Evolutionary conservation across 2,888 invertebrate species (phyloP).

Genomic region (Lymantria monacha): DNA sequence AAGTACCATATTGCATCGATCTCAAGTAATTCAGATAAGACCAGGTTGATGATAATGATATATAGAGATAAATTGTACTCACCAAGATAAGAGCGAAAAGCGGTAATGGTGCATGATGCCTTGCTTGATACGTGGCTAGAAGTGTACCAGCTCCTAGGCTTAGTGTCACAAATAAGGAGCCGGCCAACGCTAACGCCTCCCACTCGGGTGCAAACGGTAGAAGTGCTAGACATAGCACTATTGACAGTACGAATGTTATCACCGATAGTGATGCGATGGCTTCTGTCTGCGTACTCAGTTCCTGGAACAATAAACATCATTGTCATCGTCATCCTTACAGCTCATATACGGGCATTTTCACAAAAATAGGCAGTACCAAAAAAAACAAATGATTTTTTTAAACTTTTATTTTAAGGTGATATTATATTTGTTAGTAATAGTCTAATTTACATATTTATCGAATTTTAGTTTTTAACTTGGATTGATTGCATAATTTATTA

Average conservation of each 20-base stretch:
- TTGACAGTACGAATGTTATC: slow-evolving; percentile 72
- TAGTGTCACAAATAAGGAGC: slow-evolving; percentile 83
- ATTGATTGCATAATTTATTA: too few relatives aligned
- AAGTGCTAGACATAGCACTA: slow-evolving; percentile 77
- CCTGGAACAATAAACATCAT: slow-evolving; percentile 65
- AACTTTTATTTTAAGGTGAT: too few relatives aligned
- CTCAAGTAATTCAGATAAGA: too few relatives aligned
- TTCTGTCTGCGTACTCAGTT: slow-evolving; percentile 66
- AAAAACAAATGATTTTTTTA: too few relatives aligned
- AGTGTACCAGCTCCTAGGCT: slow-evolving; percentile 84
- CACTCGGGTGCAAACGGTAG: slow-evolving; percentile 83
- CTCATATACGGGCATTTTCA: too few relatives aligned
- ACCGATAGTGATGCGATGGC: slow-evolving; percentile 77
- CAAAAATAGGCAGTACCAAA: too few relatives aligned
- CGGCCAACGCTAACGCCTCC: slow-evolving; percentile 82
- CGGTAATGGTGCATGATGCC: slow-evolving; percentile 84
- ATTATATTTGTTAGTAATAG: too few relatives aligned
- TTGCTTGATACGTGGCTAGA: slow-evolving; percentile 83
- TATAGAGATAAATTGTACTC: slow-evolving; percentile 34
- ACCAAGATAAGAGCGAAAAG: slow-evolving; percentile 89
- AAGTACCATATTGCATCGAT: too few relatives aligned
- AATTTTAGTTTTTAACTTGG: too few relatives aligned
- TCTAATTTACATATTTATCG: too few relatives aligned
- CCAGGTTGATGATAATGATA: too few relatives aligned
- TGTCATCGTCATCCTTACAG: not conserved